Evolutionary conservation across 2,888 invertebrate genomes (phyloP).

Genomic region (Chesias legatella): DNA sequence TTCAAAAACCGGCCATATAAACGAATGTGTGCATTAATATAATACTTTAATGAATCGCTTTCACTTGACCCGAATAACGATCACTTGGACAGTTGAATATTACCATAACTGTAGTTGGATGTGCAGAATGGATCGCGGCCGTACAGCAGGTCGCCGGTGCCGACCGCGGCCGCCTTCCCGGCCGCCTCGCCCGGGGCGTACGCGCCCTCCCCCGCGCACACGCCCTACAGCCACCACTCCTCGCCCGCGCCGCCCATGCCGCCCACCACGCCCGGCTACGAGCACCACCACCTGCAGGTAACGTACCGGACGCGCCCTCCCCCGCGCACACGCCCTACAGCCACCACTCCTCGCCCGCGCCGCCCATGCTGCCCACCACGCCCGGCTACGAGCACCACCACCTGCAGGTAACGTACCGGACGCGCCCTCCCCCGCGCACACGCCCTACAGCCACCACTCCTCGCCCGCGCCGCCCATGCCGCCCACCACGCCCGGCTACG

Average conservation of each 20-base stretch:
- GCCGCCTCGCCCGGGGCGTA: conserved; percentile 38
- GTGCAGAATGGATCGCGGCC: too few relatives aligned
- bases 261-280: conserved; percentile 59
- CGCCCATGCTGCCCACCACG: conserved; percentile 44
- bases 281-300: too few relatives aligned
- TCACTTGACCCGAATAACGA: too few relatives aligned
- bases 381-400: conserved; percentile 42
- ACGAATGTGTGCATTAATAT: too few relatives aligned
- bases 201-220: conserved; percentile 58
- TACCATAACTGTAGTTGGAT: too few relatives aligned
- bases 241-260: conserved; percentile 39
- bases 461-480: conserved; percentile 56
- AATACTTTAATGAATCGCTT: too few relatives aligned
- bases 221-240: too few relatives aligned
- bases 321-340: conserved; percentile 71
- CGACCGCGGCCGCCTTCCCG: too few relatives aligned
- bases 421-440: conserved; percentile 67
- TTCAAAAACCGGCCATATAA: too few relatives aligned
- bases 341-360: conserved; percentile 69
- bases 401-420: conserved; percentile 31
- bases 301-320: conserved; percentile 66
- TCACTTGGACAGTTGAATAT: too few relatives aligned
- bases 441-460: conserved; percentile 71
- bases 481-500: conserved; percentile 47
- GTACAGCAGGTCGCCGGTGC: too few relatives aligned